phyloP scores from a whole-genome alignment of 1,140 invertebrate species.

The Drosophila bocqueti region DNA sequence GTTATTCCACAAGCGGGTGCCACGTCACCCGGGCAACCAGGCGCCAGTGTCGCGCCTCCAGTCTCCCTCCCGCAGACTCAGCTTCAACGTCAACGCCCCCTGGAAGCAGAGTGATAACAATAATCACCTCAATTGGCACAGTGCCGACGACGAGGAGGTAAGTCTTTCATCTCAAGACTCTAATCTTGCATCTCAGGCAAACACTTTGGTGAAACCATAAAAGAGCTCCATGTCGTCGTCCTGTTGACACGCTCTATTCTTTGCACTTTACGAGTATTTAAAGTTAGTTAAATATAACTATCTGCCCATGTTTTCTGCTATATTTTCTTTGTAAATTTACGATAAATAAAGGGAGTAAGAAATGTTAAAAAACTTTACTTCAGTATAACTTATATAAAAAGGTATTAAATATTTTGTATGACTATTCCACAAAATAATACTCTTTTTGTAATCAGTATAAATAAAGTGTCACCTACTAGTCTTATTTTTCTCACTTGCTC shows the following conservation, averaged over 20 bases:
- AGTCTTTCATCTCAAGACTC: conserved; percentile 38
- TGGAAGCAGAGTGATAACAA: conserved; percentile 17
- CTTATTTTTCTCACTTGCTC: conserved; percentile 6
- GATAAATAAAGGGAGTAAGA: too few relatives aligned
- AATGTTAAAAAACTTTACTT: background rate
- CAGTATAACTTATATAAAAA: too few relatives aligned
- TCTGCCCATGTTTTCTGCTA: background rate
- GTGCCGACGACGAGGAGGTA: conserved; percentile 51
- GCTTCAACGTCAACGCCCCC: conserved; percentile 18
- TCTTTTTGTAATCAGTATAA: background rate
- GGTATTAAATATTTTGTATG: too few relatives aligned
- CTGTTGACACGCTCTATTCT: conserved; percentile 23
- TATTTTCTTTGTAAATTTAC: background rate
- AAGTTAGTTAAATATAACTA: conserved; percentile 17
- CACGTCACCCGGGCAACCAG: conserved; percentile 17
- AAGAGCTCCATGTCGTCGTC: conserved; percentile 9
- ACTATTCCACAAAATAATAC: too few relatives aligned
- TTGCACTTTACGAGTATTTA: background rate
- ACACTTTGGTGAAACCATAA: conserved; percentile 53
- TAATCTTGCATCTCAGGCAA: conserved; percentile 20
- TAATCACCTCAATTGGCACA: conserved; percentile 43
- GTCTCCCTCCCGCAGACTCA: conserved; percentile 29
- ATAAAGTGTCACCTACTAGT: background rate
- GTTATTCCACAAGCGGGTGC: conserved; percentile 41
- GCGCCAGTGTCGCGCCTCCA: conserved; percentile 2